These are phyloP conservation scores for Aphelocoma coerulescens DNA, from an alignment of 2,113 vertebrate species.

Conservation along the genomic window DNA sequence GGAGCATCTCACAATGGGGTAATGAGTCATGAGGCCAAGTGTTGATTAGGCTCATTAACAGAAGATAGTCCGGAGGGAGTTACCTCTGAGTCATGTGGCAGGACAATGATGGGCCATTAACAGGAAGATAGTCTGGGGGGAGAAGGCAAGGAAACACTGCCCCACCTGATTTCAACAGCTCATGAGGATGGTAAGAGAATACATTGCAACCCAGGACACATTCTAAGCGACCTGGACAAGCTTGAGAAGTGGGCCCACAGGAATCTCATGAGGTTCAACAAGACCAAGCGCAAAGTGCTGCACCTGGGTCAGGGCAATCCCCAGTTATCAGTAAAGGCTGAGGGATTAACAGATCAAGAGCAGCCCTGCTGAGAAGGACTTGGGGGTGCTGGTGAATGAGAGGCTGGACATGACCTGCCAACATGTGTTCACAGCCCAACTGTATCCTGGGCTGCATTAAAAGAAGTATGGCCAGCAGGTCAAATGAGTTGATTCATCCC, in stretches of 20 bases:
- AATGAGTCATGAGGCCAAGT: too few relatives aligned
- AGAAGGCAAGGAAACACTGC: too few relatives aligned
- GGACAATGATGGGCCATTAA: too few relatives aligned
- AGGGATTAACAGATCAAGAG: background rate
- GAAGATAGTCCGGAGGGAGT: too few relatives aligned
- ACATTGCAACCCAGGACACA: too few relatives aligned
- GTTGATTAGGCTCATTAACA: too few relatives aligned
- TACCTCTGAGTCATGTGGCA: too few relatives aligned
- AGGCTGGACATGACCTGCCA: background rate
- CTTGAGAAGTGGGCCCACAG: background rate
- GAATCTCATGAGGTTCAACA: background rate
- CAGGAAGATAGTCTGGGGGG: too few relatives aligned
- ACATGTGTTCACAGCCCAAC: background rate
- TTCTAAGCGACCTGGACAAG: background rate
- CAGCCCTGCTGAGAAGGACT: background rate
- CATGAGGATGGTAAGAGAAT: too few relatives aligned
- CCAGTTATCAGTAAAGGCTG: background rate
- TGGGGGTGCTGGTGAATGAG: background rate
- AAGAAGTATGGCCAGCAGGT: background rate
- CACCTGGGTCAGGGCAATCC: background rate
- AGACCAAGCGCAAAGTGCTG: background rate
- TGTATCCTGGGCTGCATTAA: background rate
- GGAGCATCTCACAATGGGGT: too few relatives aligned
- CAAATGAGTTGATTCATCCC: background rate
- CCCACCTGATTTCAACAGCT: too few relatives aligned